Base-by-base conservation (phyloP, 2,113 vertebrate species). In the Labeo catla region DNA sequence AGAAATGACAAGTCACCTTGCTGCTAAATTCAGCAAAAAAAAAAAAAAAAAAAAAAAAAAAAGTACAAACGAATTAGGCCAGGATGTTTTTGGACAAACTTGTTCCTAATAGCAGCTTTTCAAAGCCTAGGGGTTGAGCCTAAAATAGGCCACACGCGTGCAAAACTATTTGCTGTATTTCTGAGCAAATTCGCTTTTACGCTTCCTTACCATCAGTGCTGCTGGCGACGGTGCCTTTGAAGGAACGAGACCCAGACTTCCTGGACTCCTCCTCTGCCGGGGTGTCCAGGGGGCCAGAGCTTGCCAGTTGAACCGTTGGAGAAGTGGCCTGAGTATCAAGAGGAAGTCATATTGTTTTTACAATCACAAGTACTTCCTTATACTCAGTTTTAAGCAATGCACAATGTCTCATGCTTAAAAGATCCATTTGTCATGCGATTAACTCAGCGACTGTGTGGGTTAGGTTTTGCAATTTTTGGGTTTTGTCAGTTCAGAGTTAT, bases 261-360 rank as follows among this genome's bases (percentile, higher is more conserved):
- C 92, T 96, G 54, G 96, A 99, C 0, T 97, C 96, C 77, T 98
- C 98, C 91, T 98, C 97, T 21, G 95, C 93, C 23, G 96, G 95
- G 0, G 96, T 98, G 84, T 98, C 97, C 61, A 95, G 93, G 87
- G 94, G 92, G 91, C 95, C 93, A 39, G 96, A 95, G 90, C 92
- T 92, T 89, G 95, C 92, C 84, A 93, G 88, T 82, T 91, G 95
- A 92, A 91, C 91, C 0, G 93, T 94, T 8, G 95, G 87, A 0
- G 93, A 93, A 15, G 93, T 88, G 47, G 90, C 94, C 96, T 97
- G 90, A 0, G 10, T 1, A 57, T 34, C 13, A 85, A 81, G 65
- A 10, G 77, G 2, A 73, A 16, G 36, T 52, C 15, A 36, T 16
- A 83, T 12, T 23, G 21, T 52, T 49, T 19, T 19, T 28, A 50